Base-by-base conservation (phyloP, 2,113 vertebrate species). In the Tautogolabrus adspersus region DNA sequence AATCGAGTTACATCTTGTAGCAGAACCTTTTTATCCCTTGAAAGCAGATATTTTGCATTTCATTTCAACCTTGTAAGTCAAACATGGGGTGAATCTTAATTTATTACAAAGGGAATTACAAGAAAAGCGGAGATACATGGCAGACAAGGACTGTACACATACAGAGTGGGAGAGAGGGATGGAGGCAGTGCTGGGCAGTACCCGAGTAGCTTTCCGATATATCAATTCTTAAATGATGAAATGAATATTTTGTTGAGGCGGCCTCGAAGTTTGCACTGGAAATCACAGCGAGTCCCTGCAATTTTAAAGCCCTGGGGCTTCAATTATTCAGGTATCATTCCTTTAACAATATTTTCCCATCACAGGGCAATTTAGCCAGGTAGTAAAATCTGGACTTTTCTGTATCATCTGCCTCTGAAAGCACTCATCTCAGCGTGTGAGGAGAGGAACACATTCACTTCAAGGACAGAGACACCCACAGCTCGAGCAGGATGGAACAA, bases 261-360 rank as follows among this genome's bases (percentile, higher is more conserved):
- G 82, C 84, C 85, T 84, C 74, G 62, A 84, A 89, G 88, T 86
- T 77, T 86, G 66, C 10, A 30, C 88, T 79, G 82, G 67, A 90
- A 93, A 93, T 92, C 91, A 88, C 83, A 74, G 90, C 49, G 55
- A 87, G 72, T 68, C 72, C 61, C 79, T 94, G 93, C 91, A 93
- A 93, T 93, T 93, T 93, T 92, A 90, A 93, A 93, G 85, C 86
- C 80, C 60, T 0, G 11, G 66, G 68, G 79, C 75, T 92, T 94
- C 82, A 95, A 95, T 94, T 93, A 95, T 95, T 94, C 88, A 95
- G 77, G 79, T 87, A 83, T 93, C 76, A 77, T 88, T 93, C 92
- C 87, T 82, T 70, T 82, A 86, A 94, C 93, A 95, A 91, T 93
- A 93, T 95, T 94, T 92, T 95, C 93, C 94, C 94, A 95, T 95